phyloP scores from a whole-genome alignment of 1,140 invertebrate species.

The Ditylenchus dipsaci region DNA sequence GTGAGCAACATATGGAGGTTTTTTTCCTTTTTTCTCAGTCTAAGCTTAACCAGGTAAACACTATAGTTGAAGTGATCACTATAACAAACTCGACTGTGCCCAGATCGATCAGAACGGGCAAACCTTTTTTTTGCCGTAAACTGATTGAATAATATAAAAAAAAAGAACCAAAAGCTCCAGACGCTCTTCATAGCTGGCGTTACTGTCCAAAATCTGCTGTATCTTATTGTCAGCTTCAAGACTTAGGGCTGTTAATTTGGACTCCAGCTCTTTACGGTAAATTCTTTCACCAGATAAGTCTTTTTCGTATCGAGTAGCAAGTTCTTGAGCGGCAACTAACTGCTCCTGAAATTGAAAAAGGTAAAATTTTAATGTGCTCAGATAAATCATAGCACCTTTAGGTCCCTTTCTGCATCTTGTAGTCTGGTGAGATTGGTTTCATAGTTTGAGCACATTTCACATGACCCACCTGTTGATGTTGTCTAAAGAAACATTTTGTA shows the following conservation, averaged over 20 bases:
- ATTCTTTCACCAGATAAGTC: slow-evolving; percentile 61
- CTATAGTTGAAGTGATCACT: too few species aligned
- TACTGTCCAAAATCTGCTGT: slow-evolving; percentile 54
- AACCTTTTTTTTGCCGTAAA: too few species aligned
- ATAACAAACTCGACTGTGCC: too few species aligned
- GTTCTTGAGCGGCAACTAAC: slow-evolving; percentile 58
- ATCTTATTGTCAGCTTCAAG: slow-evolving; percentile 69
- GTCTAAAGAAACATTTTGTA: too few species aligned
- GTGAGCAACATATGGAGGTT: too few species aligned
- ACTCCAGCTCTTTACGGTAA: slow-evolving; percentile 68
- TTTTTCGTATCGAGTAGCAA: slow-evolving; percentile 55
- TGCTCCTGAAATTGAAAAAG: slow-evolving; percentile 55
- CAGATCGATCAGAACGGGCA: too few species aligned
- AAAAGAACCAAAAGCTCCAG: not conserved
- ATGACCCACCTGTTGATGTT: not conserved
- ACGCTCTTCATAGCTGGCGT: not conserved
- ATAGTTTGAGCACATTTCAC: slow-evolving; percentile 11
- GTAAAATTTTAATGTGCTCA: not conserved
- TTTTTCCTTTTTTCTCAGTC: too few species aligned
- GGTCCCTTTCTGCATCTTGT: slow-evolving; percentile 3
- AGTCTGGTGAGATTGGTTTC: not conserved
- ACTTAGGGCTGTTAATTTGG: slow-evolving; percentile 21
- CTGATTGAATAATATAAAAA: too few species aligned
- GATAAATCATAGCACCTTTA: not conserved
- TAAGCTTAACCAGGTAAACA: too few species aligned